Percentiles rank a stretch among this genome's conserved stretches.
phyloP scores from a whole-genome alignment of 1,140 invertebrate species.

The Drosophila kohkoa region DNA sequence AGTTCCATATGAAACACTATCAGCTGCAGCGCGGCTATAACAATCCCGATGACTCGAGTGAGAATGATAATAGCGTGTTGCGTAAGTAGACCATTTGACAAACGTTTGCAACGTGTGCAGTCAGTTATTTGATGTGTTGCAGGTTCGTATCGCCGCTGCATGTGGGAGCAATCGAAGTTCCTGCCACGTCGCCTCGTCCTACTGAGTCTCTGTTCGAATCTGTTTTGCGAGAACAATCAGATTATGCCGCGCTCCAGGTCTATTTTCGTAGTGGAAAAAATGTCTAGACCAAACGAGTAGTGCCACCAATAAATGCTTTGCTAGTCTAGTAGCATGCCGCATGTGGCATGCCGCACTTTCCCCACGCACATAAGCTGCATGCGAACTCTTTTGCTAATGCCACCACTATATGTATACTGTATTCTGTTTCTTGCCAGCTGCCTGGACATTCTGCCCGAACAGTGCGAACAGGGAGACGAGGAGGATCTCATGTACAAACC shows the following conservation, averaged over 20 bases:
- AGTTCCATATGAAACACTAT: constrained; percentile 81
- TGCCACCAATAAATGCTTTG: constrained; percentile 45
- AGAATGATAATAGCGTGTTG: constrained; percentile 73
- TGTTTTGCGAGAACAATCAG: constrained; percentile 84
- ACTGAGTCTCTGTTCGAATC: constrained; percentile 76
- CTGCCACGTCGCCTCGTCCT: constrained; percentile 77
- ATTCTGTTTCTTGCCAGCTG: constrained; percentile 58
- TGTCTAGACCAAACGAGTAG: constrained; percentile 84
- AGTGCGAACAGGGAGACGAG: constrained; percentile 82
- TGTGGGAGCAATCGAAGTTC: constrained; percentile 84
- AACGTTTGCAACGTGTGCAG: background rate
- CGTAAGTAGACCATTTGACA: constrained; percentile 49
- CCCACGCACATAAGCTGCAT: background rate
- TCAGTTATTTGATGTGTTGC: background rate
- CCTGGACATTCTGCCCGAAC: constrained; percentile 81
- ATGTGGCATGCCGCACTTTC: background rate
- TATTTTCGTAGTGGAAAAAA: constrained; percentile 85
- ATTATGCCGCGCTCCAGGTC: constrained; percentile 81
- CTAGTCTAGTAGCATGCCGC: constrained; percentile 22
- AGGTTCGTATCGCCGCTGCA: constrained; percentile 81
- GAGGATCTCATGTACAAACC: constrained; percentile 84
- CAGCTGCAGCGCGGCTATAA: constrained; percentile 72
- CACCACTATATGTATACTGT: background rate
- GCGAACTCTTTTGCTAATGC: constrained; percentile 49
- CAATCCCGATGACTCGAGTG: constrained; percentile 68